Percentiles rank a stretch among this genome's conserved stretches.
Conservation (phyloP, 2,888 invertebrate species). For the Rhyacophila evoluta region DNA sequence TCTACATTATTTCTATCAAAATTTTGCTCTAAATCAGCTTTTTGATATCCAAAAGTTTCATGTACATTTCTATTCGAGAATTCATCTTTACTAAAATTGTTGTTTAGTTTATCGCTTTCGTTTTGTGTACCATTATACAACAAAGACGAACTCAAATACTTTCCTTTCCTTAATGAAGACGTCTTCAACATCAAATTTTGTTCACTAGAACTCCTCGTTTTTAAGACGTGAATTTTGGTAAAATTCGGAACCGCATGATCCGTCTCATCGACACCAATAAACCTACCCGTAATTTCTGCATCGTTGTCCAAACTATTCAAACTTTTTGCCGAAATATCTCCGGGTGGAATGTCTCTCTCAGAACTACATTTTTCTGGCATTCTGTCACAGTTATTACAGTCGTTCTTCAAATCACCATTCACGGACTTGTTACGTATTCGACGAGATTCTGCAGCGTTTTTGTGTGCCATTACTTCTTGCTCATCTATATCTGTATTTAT, state of each 20-base stretch:
- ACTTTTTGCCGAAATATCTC: neutral
- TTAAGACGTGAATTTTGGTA: conserved; percentile 68
- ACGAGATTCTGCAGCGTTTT: conserved; percentile 29
- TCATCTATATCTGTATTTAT: neutral
- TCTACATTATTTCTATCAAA: neutral
- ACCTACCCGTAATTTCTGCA: conserved; percentile 66
- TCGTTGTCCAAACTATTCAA: neutral
- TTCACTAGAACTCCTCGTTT: conserved; percentile 69
- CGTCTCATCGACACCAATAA: conserved; percentile 66
- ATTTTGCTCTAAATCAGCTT: neutral
- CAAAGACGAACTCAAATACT: conserved; percentile 52
- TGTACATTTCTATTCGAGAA: neutral
- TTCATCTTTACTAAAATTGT: conserved; percentile 61
- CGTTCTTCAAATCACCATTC: neutral
- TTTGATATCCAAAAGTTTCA: neutral
- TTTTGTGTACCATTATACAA: conserved; percentile 61
- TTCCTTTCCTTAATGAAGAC: conserved; percentile 64
- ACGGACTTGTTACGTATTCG: conserved; percentile 23
- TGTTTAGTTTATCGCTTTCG: conserved; percentile 56
- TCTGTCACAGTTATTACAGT: neutral
- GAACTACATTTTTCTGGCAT: neutral
- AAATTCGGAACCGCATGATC: conserved; percentile 65
- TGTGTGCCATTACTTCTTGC: conserved; percentile 35
- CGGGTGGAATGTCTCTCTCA: neutral
- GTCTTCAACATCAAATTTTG: conserved; percentile 67